Evolutionary conservation across 2,797 vertebrate species (phyloP), one percentile per base, ranked within the genome.

Genomic region (Sebastes umbrosus): DNA sequence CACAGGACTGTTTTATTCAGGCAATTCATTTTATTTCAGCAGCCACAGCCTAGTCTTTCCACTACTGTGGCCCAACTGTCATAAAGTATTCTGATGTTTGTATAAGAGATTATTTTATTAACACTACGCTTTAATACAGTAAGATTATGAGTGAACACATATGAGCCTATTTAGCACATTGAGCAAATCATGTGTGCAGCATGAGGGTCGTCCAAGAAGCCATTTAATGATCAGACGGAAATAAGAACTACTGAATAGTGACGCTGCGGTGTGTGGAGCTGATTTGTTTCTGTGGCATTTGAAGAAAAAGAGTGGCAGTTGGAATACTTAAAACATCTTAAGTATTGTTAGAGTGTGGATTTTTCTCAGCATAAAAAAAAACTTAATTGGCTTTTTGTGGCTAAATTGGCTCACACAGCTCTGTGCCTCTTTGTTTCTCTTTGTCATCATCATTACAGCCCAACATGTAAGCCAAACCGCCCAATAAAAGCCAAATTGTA

Each of bases 401-500:
- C 66, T 46, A 27, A 46, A 46, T 6, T 24, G 29, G 43, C 69
- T 36, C 57, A 9, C 12, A 13, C 50, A 69, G 71, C 55, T 31
- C 22, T 60, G 65, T 52, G 69, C 32, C 69, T 69, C 58, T 75
- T 69, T 84, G 29, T 63, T 50, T 69, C 52, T 66, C 20, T 73
- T 59, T 71, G 43, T 68, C 66, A 50, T 85, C 60, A 54, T 88
- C n/a, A 68, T 81, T 63, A 64, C 34, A 31, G 52, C 12, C 39
- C 34, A 25, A 6, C n/a, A 3, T 60, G 39, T 43, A 18, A 54
- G 66, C 73, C 69, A 83, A 82, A 80, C 70, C 70, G 24, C 75
- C 10, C 29, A 72, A 57, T 86, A 71, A 84, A 84, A 75, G 66
- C 60, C 60, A 76, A 58, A 60, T 60, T 80, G 50, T 52, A 54